Evolutionary conservation across 1,140 invertebrate species (phyloP).

Genomic region (Eupeodes corollae): DNA sequence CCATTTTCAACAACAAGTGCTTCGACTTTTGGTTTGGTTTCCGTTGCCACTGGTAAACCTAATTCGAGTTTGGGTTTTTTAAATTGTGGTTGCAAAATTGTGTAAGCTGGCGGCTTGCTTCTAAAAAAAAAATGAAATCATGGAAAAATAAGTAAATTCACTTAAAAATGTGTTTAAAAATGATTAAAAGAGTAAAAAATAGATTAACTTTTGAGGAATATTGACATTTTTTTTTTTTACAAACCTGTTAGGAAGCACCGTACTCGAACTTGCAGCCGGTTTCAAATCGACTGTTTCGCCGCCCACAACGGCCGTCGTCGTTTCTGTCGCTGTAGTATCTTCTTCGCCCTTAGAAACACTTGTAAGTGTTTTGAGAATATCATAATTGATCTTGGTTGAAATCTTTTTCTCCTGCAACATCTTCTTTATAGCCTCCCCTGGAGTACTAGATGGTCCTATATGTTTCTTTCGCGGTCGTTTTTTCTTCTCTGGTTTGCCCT

Average conservation of each 20-base stretch:
- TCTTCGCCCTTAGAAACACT: constrained; percentile 7
- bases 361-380: constrained; percentile 69
- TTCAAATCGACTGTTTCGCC: not conserved
- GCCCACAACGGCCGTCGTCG: constrained; percentile 6
- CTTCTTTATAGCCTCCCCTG: constrained; percentile 86
- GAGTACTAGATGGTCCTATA: constrained; percentile 59
- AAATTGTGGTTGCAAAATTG: constrained; percentile 19
- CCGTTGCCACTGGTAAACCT: constrained; percentile 18
- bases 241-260: not conserved
- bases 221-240: too few species aligned
- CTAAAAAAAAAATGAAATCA: constrained; percentile 3
- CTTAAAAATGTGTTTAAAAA: too few species aligned
- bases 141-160: not conserved
- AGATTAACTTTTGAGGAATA: too few species aligned
- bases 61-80: constrained; percentile 24
- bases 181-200: too few species aligned
- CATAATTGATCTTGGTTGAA: constrained; percentile 95
- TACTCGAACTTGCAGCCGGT: not conserved
- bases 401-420: constrained; percentile 92
- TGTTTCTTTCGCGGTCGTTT: constrained; percentile 51
- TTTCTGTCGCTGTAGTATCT: constrained; percentile 10
- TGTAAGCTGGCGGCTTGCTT: constrained; percentile 16
- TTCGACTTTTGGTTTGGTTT: constrained; percentile 11
- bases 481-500: constrained; percentile 67
- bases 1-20: constrained; percentile 13